Evolutionary conservation across 2,888 invertebrate species (phyloP).

Genomic region (Drosophila cracens): DNA sequence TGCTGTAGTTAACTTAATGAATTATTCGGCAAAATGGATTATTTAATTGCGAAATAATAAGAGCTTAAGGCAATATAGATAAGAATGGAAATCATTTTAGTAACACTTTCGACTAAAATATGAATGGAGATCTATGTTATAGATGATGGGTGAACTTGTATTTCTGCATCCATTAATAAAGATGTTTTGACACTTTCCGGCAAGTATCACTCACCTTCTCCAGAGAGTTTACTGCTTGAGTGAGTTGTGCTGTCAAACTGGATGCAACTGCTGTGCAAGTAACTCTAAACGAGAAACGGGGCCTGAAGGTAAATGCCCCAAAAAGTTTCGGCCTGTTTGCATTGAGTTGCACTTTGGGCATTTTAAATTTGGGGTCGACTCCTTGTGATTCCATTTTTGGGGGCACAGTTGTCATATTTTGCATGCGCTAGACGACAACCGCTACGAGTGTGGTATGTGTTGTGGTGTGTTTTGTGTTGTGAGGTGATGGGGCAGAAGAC

Average conservation of each 20-base stretch:
- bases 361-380: conserved; percentile 26
- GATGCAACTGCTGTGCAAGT: conserved; percentile 55
- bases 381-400: conserved; percentile 27
- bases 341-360: conserved; percentile 43
- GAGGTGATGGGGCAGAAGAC: background rate
- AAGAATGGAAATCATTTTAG: background rate
- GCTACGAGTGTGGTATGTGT: conserved; percentile 10
- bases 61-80: background rate
- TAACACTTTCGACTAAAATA: background rate
- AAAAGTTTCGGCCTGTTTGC: conserved; percentile 35
- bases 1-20: background rate
- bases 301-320: background rate
- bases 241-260: conserved; percentile 41
- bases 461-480: background rate
- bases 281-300: conserved; percentile 24
- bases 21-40: background rate
- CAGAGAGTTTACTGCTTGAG: conserved; percentile 12
- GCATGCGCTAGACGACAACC: conserved; percentile 54
- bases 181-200: conserved; percentile 31
- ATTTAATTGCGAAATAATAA: background rate
- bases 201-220: conserved; percentile 2
- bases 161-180: conserved; percentile 20
- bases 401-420: conserved; percentile 73
- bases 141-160: background rate
- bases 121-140: background rate